A percentile compares a stretch with the other conserved stretches of the same genome.
phyloP scores from a whole-genome alignment of 1,140 invertebrate genomes.

The Chironomus tepperi region DNA sequence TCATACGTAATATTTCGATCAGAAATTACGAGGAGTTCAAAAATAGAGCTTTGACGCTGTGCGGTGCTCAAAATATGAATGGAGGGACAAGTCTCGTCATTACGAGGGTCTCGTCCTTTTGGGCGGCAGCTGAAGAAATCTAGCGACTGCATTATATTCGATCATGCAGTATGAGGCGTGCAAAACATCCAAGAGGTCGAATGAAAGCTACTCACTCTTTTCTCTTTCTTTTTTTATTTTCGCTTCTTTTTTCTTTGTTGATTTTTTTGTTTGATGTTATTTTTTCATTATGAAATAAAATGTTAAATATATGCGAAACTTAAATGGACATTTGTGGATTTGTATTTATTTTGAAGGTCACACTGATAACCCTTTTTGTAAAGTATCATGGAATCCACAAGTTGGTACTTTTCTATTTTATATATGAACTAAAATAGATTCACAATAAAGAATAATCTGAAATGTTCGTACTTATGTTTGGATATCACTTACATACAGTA shows the following conservation, averaged over 20 bases:
- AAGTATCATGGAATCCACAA: no score
- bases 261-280: background rate
- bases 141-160: slow-evolving; percentile 20
- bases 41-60: background rate
- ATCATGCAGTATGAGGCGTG: slow-evolving; percentile 1
- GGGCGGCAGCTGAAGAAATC: slow-evolving; percentile 9
- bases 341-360: no score
- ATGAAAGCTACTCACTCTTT: background rate
- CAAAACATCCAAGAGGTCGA: background rate
- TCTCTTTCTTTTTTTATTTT: background rate
- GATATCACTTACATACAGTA: no score
- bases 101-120: slow-evolving; percentile 18
- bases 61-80: no score
- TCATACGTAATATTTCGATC: slow-evolving; percentile 19
- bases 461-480: no score
- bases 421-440: no score
- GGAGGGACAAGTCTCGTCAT: background rate
- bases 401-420: no score
- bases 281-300: background rate
- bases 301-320: no score
- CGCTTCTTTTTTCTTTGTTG: background rate
- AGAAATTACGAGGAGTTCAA: slow-evolving; percentile 12
- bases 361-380: no score
- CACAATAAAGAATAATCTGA: no score
- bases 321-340: no score